A percentile compares a stretch with the other conserved stretches of the same genome.
Evolutionary conservation across 2,888 invertebrate genomes (phyloP).

Genomic region (Penaeus monodon): DNA sequence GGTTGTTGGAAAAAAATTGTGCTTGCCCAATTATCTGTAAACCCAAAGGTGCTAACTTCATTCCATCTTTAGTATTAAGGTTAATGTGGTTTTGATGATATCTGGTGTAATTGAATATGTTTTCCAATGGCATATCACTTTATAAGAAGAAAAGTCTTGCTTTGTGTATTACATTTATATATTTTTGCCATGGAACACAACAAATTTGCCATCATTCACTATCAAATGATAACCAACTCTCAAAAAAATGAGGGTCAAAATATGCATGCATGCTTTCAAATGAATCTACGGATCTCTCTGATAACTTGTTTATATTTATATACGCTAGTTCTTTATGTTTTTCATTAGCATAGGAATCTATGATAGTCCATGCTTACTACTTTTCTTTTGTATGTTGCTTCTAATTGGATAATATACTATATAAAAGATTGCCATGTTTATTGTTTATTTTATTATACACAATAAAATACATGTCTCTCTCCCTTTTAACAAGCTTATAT

Average conservation of each 20-base stretch:
- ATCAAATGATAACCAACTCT: constrained; percentile 8
- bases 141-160: constrained; percentile 17
- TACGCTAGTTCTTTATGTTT: neutral
- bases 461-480: neutral
- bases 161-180: constrained; percentile 8
- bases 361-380: neutral
- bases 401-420: neutral
- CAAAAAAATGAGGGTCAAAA: neutral
- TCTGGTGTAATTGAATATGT: constrained; percentile 33
- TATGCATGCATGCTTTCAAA: constrained; percentile 20
- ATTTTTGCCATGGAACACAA: constrained; percentile 20
- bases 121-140: constrained; percentile 37
- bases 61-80: constrained; percentile 61
- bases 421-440: neutral
- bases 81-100: constrained; percentile 36
- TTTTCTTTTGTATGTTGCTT: constrained; percentile 5
- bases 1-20: constrained; percentile 11
- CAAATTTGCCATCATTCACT: constrained; percentile 4
- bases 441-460: neutral
- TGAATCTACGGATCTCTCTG: constrained; percentile 8
- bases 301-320: constrained; percentile 17
- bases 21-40: constrained; percentile 52
- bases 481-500: constrained; percentile 10
- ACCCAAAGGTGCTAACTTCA: constrained; percentile 61
- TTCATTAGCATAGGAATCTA: constrained; percentile 1